Conservation (phyloP, 2,797 vertebrate genomes). For the Myotis findleyi region DNA sequence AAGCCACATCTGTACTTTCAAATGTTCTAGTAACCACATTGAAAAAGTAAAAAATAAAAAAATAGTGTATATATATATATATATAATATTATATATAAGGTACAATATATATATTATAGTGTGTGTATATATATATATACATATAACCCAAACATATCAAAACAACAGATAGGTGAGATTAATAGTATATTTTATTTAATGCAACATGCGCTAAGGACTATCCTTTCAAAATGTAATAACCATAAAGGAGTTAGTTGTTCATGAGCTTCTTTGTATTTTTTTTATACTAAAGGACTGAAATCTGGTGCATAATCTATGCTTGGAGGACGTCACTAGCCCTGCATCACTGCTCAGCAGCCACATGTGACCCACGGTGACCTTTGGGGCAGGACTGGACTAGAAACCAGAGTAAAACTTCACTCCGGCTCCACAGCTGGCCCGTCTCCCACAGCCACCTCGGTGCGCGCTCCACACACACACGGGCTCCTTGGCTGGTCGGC, state of each 20-base stretch:
- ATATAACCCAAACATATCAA: background rate
- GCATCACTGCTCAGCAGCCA: fast-evolving
- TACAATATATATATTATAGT: no score
- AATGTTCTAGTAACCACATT: background rate
- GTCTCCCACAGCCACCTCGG: fast-evolving
- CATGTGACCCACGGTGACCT: fast-evolving
- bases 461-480: fast-evolving
- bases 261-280: background rate
- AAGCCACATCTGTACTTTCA: fast-evolving
- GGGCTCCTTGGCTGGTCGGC: background rate
- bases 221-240: background rate
- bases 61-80: no score
- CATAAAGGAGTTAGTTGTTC: background rate
- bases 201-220: background rate
- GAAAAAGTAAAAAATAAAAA: background rate
- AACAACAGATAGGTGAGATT: background rate
- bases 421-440: no score
- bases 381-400: fast-evolving
- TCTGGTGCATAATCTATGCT: fast-evolving
- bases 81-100: no score
- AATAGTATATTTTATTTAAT: background rate
- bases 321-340: background rate
- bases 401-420: background rate
- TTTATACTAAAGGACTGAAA: background rate
- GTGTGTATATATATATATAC: no score